Evolutionary conservation across 2,797 vertebrate species (phyloP), one percentile per base, ranked within the genome.

Genomic region (Pelodytes ibericus): DNA sequence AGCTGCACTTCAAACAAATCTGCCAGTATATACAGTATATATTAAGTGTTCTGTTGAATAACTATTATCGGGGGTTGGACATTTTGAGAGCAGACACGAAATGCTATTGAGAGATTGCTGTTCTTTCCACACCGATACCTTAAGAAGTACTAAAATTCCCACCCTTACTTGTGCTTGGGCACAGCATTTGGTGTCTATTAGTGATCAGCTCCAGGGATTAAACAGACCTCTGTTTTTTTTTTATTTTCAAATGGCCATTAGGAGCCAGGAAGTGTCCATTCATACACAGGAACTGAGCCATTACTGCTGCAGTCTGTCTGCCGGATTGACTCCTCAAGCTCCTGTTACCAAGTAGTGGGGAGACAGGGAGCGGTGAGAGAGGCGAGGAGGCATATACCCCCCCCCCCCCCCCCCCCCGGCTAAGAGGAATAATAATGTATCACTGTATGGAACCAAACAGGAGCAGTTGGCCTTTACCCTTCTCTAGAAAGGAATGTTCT

Each of bases 131-230:
- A 49, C 20, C 53, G 22, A 44, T 62, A 65, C 31, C 44, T 67
- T 3, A 3, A 20, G 20, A n/a, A 67, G 18, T 22, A 61, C 56
- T 56, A 72, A 53, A 77, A 29, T 39, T 62, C 63, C 27, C 70
- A 68, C 62, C 76, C 62, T 25, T 31, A 26, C 29, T 44, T 49
- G 44, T 79, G 71, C 59, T 51, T 72, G 71, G 57, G 39, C 30
- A 18, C 29, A 67, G 56, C 75, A 78, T 78, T 78, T 78, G 75
- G 76, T 68, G 76, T 61, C 76, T 41, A 79, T 73, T 79, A 79
- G 58, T 39, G 41, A 73, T 72, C 71, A 68, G 51, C 56, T 61
- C 29, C 15, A 44, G 62, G 69, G 70, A 78, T 51, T 65, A 33
- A 72, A 72, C 26, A 41, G 69, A 72, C 75, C 63, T 61, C 41